Evolutionary conservation across 2,113 vertebrate species (phyloP).

Genomic region (Gasterosteus nipponicus): DNA sequence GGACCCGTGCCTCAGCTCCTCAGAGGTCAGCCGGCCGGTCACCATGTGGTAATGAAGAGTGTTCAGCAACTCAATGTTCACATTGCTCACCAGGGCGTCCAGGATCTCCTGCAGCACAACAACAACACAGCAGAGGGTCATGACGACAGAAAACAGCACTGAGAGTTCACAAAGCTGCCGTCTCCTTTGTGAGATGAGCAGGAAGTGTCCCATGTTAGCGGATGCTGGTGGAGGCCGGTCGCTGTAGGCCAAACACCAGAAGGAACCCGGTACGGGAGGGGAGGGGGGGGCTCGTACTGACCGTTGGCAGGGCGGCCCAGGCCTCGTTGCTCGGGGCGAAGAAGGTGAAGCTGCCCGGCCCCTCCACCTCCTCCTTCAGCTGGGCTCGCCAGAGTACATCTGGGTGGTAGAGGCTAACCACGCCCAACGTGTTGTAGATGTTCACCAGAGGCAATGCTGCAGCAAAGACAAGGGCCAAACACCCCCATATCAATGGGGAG

Average conservation of each 20-base stretch:
- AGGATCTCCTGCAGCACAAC: constrained; percentile 88
- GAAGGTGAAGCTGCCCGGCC: constrained; percentile 95
- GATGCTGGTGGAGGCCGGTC: neutral
- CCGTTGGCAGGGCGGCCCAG: constrained; percentile 89
- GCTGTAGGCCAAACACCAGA: neutral
- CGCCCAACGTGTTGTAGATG: constrained; percentile 92
- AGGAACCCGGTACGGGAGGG: neutral
- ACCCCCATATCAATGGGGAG: neutral
- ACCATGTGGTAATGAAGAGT: constrained; percentile 99
- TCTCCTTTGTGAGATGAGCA: too few species aligned
- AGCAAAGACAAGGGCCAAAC: constrained; percentile 12
- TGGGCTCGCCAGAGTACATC: constrained; percentile 91
- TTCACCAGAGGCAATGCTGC: constrained; percentile 92
- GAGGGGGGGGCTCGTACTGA: constrained; percentile 73
- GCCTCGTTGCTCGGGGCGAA: constrained; percentile 96
- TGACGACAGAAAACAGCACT: neutral
- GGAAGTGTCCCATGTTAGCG: neutral
- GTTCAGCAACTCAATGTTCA: constrained; percentile 97
- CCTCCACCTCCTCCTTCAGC: constrained; percentile 90
- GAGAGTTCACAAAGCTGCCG: neutral
- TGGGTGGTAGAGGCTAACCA: constrained; percentile 90
- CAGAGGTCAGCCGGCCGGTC: constrained; percentile 88
- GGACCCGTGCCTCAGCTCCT: constrained; percentile 90
- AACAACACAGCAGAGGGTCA: neutral
- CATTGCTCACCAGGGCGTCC: constrained; percentile 96